Base-by-base conservation (phyloP, 2,113 vertebrate genomes). In the Rousettus leschenaultii region DNA sequence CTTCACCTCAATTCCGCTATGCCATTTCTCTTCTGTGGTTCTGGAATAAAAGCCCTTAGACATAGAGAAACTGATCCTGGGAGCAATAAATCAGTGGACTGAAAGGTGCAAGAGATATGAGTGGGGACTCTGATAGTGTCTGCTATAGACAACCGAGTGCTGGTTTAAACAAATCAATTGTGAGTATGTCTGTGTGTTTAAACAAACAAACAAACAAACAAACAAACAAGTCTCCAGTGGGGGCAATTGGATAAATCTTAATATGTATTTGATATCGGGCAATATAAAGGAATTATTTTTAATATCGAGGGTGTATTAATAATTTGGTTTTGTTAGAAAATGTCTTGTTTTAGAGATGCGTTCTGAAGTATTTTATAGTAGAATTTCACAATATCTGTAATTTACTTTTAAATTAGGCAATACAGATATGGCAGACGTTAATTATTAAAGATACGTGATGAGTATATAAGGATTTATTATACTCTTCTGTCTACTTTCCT, bases 201-300 rank as follows among this genome's bases (percentile, higher is more conserved):
- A 70, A 40, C 15, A 45, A 28, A 73, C 57, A 73, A 7, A 16
- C 15, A 45, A 28, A 73, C 57, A 73, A 7, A 16, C 14, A 48
- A 35, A n/a, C 14, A 21, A 33, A 10, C 48, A 35, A 19, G 33
- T 38, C 59, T 10, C 51, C 73, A 61, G 14, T 51, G 59, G 33
- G 22, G 10, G 15, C 26, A 95, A 28, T 28, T 75, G 24, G 40
- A 19, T 83, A 83, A 90, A 71, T 65, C 38, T 95, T 78, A 71
- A 38, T 33, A 71, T 83, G 22, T 66, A n/a, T n/a, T 79, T 22
- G 21, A 24, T 78, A 61, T 59, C 93, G 65, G 26, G n/a, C 53
- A 53, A 84, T 66, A 78, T 40, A 91, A 96, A 82, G 16, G 7
- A 78, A 89, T 90, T 89, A 43, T 82, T 87, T 94, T 43, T 80